Evolutionary conservation across 2,888 invertebrate species (phyloP), one percentile per base, ranked within the genome.

Genomic region (Chrysolina oricalcia): DNA sequence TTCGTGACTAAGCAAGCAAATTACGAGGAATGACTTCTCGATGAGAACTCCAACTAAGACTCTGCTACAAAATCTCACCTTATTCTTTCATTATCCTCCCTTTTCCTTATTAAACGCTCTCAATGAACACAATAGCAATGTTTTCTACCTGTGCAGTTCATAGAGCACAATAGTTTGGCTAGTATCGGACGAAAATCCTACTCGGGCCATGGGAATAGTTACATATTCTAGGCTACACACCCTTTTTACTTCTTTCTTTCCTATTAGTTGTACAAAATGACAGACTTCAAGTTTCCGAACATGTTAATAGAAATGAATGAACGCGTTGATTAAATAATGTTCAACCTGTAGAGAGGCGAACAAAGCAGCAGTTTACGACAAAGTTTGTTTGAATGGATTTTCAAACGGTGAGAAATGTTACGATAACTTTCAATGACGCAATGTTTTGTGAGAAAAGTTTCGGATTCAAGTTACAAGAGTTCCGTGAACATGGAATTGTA

Each of bases 231-330:
- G 72, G 59, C 56, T 72, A 72, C 72, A 72, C 72, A 72, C 72
- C 72, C 72, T 72, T 72, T 72, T 72, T 35, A 53, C 53, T 68
- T 41, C 53, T 53, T 68, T 66, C 50, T 17, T 27, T 59, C 23
- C n/a, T 35, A 59, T 59, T 74, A 74, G 70, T 74, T 65, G 73
- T 74, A 64, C 70, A 43, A 56, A 69, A 74, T 74, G 75, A 75
- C 75, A 75, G 75, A 75, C 75, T 75, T 75, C 72, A 72, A 40
- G 69, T 65, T 75, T 72, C 66, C 69, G 63, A 72, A 75, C 75
- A 70, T 70, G 75, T 75, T 75, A 68, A 75, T 75, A 66, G 72
- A 75, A 75, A 53, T 68, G 68, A 68, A 68, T 68, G 68, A 68
- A 56, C 53, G 50, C 17, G 56, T 68, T 68, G 68, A 68, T 68